Conservation (phyloP, 2,797 vertebrate species). For the Ficedula albicollis region DNA sequence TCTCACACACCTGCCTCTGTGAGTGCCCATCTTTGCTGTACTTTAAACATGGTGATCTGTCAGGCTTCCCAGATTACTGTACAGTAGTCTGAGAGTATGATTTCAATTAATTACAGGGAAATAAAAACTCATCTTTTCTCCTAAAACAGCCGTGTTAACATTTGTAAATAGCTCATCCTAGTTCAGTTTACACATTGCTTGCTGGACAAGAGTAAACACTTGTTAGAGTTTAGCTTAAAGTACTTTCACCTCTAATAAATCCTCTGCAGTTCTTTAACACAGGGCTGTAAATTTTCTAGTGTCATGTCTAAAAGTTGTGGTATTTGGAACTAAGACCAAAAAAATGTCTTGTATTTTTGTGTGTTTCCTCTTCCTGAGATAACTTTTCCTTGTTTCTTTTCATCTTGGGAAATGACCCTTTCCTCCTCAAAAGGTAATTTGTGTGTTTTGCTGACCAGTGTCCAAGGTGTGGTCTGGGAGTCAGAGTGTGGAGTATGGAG, state of each 20-base stretch:
- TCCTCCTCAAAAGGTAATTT: neutral
- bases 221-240: neutral
- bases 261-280: neutral
- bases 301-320: neutral
- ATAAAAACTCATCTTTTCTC: neutral
- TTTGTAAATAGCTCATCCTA: neutral
- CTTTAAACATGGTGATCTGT: neutral
- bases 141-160: neutral
- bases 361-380: neutral
- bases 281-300: neutral
- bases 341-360: neutral
- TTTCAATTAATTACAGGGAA: neutral
- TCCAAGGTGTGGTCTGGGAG: neutral
- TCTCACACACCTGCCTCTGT: neutral
- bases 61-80: neutral
- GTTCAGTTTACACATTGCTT: neutral
- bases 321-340: neutral
- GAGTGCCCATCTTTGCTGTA: neutral
- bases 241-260: neutral
- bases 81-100: neutral
- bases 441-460: neutral
- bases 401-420: neutral
- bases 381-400: neutral
- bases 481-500: neutral
- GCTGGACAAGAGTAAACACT: neutral